Conservation (phyloP, 2,113 vertebrate genomes). For the Sisor rabdophorus region DNA sequence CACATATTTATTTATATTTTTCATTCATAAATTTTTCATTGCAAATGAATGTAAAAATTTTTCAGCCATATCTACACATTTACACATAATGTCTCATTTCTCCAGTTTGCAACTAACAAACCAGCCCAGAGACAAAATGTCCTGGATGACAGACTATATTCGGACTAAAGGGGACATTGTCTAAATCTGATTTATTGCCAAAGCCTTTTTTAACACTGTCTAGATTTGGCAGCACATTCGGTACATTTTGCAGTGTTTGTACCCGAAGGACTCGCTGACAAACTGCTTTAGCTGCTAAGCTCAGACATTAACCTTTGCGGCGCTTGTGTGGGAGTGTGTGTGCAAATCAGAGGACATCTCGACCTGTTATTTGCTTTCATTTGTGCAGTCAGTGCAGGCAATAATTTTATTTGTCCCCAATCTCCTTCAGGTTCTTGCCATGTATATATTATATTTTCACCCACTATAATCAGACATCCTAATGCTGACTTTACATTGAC, state of each 20-base stretch:
- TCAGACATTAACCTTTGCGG: constrained; percentile 26
- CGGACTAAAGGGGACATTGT: neutral
- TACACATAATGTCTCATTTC: neutral
- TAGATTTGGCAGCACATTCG: constrained; percentile 24
- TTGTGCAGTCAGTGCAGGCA: constrained; percentile 24
- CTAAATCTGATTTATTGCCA: constrained; percentile 17
- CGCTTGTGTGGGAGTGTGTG: constrained; percentile 24
- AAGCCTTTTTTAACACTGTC: constrained; percentile 10
- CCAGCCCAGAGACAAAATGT: neutral
- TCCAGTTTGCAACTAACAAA: neutral
- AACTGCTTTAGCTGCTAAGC: constrained; percentile 7
- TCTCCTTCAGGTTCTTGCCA: constrained; percentile 33
- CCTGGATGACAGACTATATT: neutral
- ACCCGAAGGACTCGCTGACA: constrained; percentile 7
- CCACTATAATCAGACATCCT: neutral
- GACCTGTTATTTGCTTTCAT: constrained; percentile 32
- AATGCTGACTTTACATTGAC: too few species aligned
- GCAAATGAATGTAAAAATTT: too few species aligned
- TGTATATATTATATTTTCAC: neutral
- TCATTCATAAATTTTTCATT: too few species aligned
- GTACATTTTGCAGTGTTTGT: constrained; percentile 9
- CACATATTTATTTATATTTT: too few species aligned
- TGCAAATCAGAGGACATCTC: constrained; percentile 17
- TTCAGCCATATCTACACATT: too few species aligned
- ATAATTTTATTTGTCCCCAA: constrained; percentile 36